Base-by-base conservation (phyloP, 2,113 vertebrate species). In the Nettapus auritus region DNA sequence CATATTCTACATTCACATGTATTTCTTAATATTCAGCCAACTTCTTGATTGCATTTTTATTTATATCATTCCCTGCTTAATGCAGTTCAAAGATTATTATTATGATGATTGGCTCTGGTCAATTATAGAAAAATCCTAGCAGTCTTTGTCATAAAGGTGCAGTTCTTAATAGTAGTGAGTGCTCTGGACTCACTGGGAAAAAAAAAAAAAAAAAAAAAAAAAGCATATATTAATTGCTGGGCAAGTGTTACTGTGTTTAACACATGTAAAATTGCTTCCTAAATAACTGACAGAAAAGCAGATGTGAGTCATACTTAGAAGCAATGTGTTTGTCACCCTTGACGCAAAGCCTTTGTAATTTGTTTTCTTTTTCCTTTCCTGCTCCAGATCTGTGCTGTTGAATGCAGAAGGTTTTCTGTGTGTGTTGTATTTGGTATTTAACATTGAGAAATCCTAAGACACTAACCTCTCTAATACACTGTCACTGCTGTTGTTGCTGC, bases 231-330 rank as follows among this genome's bases (percentile, higher is more conserved):
- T 63, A 91, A 56, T 82, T 93, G 70, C 75, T 68, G 59, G 55
- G 67, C 23, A 55, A 77, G 22, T 78, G 79, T 3, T 75, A 64
- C 62, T 60, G 50, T 67, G n/a, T 59, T 91, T 73, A 83, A 82
- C 76, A 95, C 31, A 92, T 62, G 59, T n/a, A 85, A 84, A 89
- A 82, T 60, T 85, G 4, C 40, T 89, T 86, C 44, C 33, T 77
- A 86, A 94, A 78, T 67, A 75, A 59, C 60, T 93, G 76, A 77
- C 59, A 46, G 66, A 76, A 62, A 19, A 74, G 20, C 67, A 91
- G 63, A 82, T 93, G 75, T 94, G 88, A 90, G 64, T 84, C 76
- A 93, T n/a, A n/a, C n/a, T 89, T 63, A 50, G 53, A 25, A 82
- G n/a, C 29, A 62, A 25, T 74, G 67, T 44, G 20, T 44, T 66